Conservation (phyloP, 2,797 vertebrate genomes). For the Danio tinwini region DNA sequence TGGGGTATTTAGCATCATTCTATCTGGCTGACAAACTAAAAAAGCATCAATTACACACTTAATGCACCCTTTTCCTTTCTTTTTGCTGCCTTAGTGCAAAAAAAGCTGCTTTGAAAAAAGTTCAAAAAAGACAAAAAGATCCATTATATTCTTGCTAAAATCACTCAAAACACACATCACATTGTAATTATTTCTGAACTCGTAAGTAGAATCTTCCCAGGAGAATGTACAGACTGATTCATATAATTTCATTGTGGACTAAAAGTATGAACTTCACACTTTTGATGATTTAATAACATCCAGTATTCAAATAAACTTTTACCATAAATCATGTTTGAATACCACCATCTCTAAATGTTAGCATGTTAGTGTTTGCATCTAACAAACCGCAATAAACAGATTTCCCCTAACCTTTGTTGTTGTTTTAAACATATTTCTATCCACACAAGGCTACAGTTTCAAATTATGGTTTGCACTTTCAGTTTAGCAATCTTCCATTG, state of each 20-base stretch:
- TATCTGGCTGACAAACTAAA: neutral
- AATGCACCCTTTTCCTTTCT: slow-evolving; percentile 1
- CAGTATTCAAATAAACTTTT: neutral
- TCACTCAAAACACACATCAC: slow-evolving; percentile 11
- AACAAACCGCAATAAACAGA: neutral
- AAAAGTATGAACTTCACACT: neutral
- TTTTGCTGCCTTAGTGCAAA: neutral
- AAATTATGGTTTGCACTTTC: too few relatives aligned
- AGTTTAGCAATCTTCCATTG: too few relatives aligned
- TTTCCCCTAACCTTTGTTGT: neutral
- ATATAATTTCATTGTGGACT: neutral
- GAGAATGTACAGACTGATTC: neutral
- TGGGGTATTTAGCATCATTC: neutral
- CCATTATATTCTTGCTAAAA: neutral
- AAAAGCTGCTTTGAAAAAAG: neutral
- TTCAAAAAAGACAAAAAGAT: neutral
- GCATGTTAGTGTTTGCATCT: neutral
- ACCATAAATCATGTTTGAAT: neutral
- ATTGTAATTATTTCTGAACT: neutral
- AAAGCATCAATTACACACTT: neutral
- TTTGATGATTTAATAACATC: neutral
- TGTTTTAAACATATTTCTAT: neutral
- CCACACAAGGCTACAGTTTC: too few relatives aligned
- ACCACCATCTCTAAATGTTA: neutral
- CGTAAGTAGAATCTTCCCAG: neutral